Conservation (phyloP, 2,888 invertebrate species). For the Aricia artaxerxes region DNA sequence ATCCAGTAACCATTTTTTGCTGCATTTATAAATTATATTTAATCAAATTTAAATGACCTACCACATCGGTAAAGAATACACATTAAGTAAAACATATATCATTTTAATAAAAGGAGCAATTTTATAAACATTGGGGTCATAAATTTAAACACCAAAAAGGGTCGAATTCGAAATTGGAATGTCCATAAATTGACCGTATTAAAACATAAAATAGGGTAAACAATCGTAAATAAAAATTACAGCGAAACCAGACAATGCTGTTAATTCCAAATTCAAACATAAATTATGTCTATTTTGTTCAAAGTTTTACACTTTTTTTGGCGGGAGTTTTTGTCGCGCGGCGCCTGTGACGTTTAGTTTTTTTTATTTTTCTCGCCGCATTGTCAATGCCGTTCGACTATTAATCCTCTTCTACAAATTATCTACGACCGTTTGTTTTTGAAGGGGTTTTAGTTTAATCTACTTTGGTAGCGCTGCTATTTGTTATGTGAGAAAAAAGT, state of each 20-base stretch:
- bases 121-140: conserved; percentile 54
- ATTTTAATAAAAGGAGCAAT: conserved; percentile 40
- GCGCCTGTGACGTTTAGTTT: conserved; percentile 46
- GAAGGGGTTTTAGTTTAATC: conserved; percentile 45
- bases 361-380: conserved; percentile 40
- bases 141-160: conserved; percentile 64
- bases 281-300: conserved; percentile 76
- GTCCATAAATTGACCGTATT: conserved; percentile 72
- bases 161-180: conserved; percentile 59
- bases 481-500: background rate
- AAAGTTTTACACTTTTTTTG: conserved; percentile 74
- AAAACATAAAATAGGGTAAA: conserved; percentile 80
- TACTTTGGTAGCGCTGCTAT: conserved; percentile 27
- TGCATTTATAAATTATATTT: background rate
- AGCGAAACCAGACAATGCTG: conserved; percentile 70
- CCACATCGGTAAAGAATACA: conserved; percentile 34
- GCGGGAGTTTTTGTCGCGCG: conserved; percentile 66
- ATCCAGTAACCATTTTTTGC: background rate
- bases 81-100: conserved; percentile 40
- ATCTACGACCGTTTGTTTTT: conserved; percentile 67
- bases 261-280: conserved; percentile 68
- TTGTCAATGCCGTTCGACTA: conserved; percentile 45
- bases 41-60: conserved; percentile 36
- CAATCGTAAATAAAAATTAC: conserved; percentile 80
- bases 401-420: conserved; percentile 69